phyloP scores from a whole-genome alignment of 1,140 invertebrate species.

The Diachasma alloeum region DNA sequence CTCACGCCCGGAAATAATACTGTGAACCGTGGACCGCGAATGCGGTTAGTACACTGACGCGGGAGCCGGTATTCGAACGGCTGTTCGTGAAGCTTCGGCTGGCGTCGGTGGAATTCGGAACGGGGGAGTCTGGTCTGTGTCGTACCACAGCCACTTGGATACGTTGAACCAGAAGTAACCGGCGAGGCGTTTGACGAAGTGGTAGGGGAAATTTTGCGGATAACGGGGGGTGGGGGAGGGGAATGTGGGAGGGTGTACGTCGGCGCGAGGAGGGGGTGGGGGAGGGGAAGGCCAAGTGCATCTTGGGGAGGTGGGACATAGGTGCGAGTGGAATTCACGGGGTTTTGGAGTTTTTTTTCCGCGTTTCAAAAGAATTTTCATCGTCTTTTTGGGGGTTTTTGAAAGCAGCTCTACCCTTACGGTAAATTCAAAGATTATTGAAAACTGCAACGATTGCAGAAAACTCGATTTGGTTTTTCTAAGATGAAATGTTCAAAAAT shows the following conservation, averaged over 20 bases:
- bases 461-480: no score
- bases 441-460: no score
- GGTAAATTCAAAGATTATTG: no score
- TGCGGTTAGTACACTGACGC: constrained; percentile 65
- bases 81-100: constrained; percentile 57
- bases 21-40: constrained; percentile 66
- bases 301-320: constrained; percentile 19
- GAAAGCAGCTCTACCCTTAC: no score
- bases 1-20: constrained; percentile 52
- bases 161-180: constrained; percentile 24
- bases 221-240: not conserved
- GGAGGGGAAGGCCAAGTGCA: constrained; percentile 26
- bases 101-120: constrained; percentile 43
- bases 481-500: no score
- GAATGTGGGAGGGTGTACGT: not conserved
- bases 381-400: no score
- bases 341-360: not conserved
- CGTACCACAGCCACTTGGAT: constrained; percentile 40
- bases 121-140: constrained; percentile 32
- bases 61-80: constrained; percentile 63
- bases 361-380: no score
- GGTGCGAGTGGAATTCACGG: not conserved
- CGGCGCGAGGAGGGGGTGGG: not conserved
- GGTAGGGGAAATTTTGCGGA: not conserved
- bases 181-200: not conserved